Evolutionary conservation across 2,888 invertebrate species (phyloP).

Genomic region (Thecophora atra): DNA sequence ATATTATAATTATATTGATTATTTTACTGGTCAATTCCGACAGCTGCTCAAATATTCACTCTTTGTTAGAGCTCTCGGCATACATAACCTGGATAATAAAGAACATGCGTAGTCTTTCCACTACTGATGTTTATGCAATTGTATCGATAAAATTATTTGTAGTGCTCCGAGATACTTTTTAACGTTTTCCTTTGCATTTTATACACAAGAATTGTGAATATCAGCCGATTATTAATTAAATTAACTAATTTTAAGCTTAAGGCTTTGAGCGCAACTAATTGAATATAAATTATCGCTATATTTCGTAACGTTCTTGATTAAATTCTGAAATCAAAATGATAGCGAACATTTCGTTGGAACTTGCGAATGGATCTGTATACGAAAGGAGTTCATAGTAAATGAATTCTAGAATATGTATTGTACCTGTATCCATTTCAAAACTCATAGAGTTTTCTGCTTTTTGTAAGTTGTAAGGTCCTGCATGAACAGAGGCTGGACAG

Average conservation of each 20-base stretch:
- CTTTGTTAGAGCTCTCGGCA: too few species aligned
- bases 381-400: background rate
- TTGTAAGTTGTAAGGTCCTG: constrained; percentile 17
- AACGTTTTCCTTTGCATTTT: background rate
- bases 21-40: too few species aligned
- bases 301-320: background rate
- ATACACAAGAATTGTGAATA: background rate
- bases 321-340: background rate
- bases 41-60: too few species aligned
- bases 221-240: background rate
- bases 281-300: constrained; percentile 31
- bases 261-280: constrained; percentile 38
- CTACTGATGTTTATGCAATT: background rate
- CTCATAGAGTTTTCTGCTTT: background rate
- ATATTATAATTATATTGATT: too few species aligned
- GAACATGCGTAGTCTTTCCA: too few species aligned
- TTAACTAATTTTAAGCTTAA: constrained; percentile 4
- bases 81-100: too few species aligned
- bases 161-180: background rate
- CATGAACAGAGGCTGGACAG: background rate
- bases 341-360: background rate
- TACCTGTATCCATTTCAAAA: background rate
- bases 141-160: background rate
- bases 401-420: background rate
- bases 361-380: background rate